Base-by-base conservation (phyloP, 1,140 invertebrate genomes). In the Stratiolaelaps scimitus region DNA sequence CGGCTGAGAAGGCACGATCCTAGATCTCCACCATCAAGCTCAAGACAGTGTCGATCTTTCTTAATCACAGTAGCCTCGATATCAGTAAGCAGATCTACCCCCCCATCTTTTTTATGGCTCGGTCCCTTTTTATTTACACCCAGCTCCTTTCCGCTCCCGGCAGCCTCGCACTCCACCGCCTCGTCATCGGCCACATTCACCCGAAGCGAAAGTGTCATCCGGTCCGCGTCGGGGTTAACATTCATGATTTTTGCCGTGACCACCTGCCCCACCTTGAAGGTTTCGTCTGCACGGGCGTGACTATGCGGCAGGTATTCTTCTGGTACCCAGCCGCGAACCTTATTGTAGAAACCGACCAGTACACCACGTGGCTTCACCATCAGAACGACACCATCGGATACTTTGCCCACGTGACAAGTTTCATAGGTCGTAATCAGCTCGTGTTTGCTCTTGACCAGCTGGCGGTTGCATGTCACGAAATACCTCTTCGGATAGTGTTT, bases 381-480 rank as follows among this genome's bases (percentile, higher is more conserved):
- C 1, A 60, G 53, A 20, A 60, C 53, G 4, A 60, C 34, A 19
- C 53, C 53, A 26, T 60, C 53, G 23, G 53, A 60, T 29, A 60
- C 26, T 10, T 19, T 60, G 2, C 53, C 53, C n/a, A 60, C 53
- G 53, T 60, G 26, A 6, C 53, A 26, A 19, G 26, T 34, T 26
- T 60, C 53, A 34, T 60, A 60, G 26, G 4, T 26, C 1, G 15
- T 1, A 26, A 60, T 26, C 15, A 60, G 26, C 26, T 26, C 20
- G 23, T 60, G 53, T 23, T 60, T 60, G 10, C 53, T 60, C 23
- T 60, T 60, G 23, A 60, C 34, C 53, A 60, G 23, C 53, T 60
- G 53, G 6, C 34, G 26, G 23, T 60, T 15, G 53, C 53, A 60
- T 15, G 53, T 60, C 15, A 60, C 53, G 23, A 60, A 60, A 60